A percentile compares a stretch with the other conserved stretches of the same genome.
Conservation (phyloP, 2,888 invertebrate species). For the Lissocephala sabroskyi region DNA sequence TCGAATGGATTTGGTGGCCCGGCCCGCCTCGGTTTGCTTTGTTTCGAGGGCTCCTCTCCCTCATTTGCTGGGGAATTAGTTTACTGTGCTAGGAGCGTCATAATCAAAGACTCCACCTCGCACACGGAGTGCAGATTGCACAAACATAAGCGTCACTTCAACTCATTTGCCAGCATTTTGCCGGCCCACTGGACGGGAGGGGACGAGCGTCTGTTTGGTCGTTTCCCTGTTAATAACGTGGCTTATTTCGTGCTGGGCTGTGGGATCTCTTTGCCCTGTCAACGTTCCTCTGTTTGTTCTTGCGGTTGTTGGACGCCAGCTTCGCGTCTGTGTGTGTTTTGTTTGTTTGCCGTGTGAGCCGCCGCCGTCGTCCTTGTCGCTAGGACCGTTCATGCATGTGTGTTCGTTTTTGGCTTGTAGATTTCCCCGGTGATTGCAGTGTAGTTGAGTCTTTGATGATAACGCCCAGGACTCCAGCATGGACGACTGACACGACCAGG, state of each 20-base stretch:
- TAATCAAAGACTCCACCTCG: slow-evolving; percentile 13
- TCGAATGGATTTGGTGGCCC: slow-evolving; percentile 32
- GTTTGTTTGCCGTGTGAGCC: slow-evolving; percentile 34
- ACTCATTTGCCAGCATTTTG: slow-evolving; percentile 1
- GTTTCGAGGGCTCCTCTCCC: background rate
- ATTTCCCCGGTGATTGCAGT: slow-evolving; percentile 53
- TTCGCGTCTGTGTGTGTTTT: slow-evolving; percentile 21
- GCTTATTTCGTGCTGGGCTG: slow-evolving; percentile 43
- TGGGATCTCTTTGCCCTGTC: slow-evolving; percentile 16
- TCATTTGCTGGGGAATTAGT: slow-evolving; percentile 47
- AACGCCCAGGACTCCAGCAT: slow-evolving; percentile 18
- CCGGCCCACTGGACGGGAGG: background rate
- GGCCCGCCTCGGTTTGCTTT: slow-evolving; percentile 5
- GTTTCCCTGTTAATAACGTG: slow-evolving; percentile 50
- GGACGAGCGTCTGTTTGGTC: slow-evolving; percentile 1
- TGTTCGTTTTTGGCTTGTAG: slow-evolving; percentile 34
- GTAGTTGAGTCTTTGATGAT: slow-evolving; percentile 34
- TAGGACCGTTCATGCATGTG: slow-evolving; percentile 31
- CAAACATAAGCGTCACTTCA: slow-evolving; percentile 7
- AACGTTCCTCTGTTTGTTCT: slow-evolving; percentile 40
- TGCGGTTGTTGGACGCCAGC: slow-evolving; percentile 33
- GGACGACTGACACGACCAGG: slow-evolving; percentile 4
- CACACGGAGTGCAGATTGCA: slow-evolving; percentile 8
- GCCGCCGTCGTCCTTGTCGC: too few relatives aligned
- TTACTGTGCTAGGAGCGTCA: slow-evolving; percentile 40